A percentile compares a stretch with the other conserved stretches of the same genome.
Evolutionary conservation across 2,113 vertebrate species (phyloP).

Genomic region (Gambusia affinis): DNA sequence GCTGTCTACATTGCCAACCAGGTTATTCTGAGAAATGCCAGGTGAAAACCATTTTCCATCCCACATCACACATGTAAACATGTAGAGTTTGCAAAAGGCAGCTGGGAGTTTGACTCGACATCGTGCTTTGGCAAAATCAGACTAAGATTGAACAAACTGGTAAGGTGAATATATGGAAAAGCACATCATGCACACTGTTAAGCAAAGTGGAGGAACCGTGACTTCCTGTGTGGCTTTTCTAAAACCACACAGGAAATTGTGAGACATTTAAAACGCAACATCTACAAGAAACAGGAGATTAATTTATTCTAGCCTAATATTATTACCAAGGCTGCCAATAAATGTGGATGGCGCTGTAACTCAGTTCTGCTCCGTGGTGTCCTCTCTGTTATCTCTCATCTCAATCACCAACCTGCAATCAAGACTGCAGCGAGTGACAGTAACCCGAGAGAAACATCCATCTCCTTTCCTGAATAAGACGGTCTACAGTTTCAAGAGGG

Average conservation of each 20-base stretch:
- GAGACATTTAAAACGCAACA: not conserved
- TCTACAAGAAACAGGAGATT: not conserved
- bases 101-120: too few species aligned
- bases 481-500: slow-evolving; percentile 71
- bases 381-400: slow-evolving; percentile 27
- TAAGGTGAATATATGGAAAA: not conserved
- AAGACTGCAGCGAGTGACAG: slow-evolving; percentile 65
- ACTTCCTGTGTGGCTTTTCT: too few species aligned
- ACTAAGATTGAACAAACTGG: not conserved
- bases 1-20: not conserved
- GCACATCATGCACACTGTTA: not conserved
- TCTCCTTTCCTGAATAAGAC: slow-evolving; percentile 74
- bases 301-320: too few species aligned
- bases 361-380: not conserved
- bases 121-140: too few species aligned
- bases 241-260: not conserved
- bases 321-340: not conserved
- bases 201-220: not conserved
- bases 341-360: not conserved
- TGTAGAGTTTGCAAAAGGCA: too few species aligned
- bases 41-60: not conserved
- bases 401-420: slow-evolving; percentile 76
- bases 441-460: slow-evolving; percentile 66
- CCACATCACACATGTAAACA: not conserved
- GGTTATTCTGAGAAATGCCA: not conserved